Base-by-base conservation (phyloP, 2,113 vertebrate species). In the Vicugna pacos region DNA sequence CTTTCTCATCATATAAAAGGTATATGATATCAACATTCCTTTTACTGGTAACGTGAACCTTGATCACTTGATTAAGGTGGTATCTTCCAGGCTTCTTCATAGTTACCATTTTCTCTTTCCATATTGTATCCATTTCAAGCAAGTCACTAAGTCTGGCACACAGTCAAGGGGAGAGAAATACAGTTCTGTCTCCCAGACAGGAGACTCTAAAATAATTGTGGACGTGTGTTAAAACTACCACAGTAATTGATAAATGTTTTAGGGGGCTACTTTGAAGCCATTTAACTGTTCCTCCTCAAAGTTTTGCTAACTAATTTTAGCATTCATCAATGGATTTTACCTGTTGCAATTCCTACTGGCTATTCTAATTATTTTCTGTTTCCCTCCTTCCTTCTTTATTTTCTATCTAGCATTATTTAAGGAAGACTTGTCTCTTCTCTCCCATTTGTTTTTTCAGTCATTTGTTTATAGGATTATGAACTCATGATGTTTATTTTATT, bases 241-340 rank as follows among this genome's bases (percentile, higher is more conserved):
- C 12, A 79, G 22, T 85, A 85, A 65, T 52, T 76, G 82, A 58
- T 88, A 38, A 24, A 60, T 93, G n/a, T 85, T 85, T 95, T 67
- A 67, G 42, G 24, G 35, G 26, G 48, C 12, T 80, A 26, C 19
- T 84, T 94, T 75, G 46, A 94, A 22, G 11, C 35, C 93, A 17
- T 90, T 93, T 67, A 75, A 50, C 35, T 32, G 12, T 64, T 75
- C 17, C 52, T 76, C 10, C 2, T 72, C 83, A 94, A 69, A 85
- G 19, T 72, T 70, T 95, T 52, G 2, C 28, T 19, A 24, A 30
- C 14, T 54, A 38, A 87, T 69, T 46, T 93, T 54, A 70, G 5
- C 79, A 35, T 93, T 96, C 26, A 22, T 69, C 60, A 50, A 30
- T 85, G 54, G 16, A 28, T 69, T 32, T 83, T 83, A 26, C 30